phyloP scores from a whole-genome alignment of 2,113 vertebrate genomes.

The Hippocampus abdominalis region DNA sequence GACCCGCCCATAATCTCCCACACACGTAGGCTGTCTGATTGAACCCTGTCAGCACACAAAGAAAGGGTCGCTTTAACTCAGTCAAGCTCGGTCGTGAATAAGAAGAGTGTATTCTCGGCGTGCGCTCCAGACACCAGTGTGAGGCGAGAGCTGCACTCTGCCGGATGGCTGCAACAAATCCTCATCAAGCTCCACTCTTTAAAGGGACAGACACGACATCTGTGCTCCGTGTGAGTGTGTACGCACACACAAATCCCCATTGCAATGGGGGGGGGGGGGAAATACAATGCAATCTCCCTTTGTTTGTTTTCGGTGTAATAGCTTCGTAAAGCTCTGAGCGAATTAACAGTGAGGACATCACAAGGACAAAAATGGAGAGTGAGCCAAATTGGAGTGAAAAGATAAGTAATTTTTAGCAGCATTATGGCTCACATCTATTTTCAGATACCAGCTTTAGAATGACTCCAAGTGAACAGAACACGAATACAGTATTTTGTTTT shows the following conservation, averaged over 20 bases:
- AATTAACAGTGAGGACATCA: background rate
- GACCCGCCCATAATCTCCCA: constrained; percentile 4
- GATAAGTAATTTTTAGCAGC: background rate
- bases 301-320: constrained; percentile 1
- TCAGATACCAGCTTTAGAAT: background rate
- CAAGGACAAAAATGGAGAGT: background rate
- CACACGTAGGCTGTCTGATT: constrained; percentile 6
- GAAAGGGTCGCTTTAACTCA: constrained; percentile 14
- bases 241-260: background rate
- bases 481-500: background rate
- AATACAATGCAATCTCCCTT: background rate
- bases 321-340: background rate
- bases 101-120: constrained; percentile 8
- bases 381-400: background rate
- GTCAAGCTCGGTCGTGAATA: constrained; percentile 35
- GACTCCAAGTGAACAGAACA: background rate
- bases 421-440: background rate
- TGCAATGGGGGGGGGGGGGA: background rate
- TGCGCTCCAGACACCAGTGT: constrained; percentile 30
- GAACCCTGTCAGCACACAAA: background rate
- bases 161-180: constrained; percentile 45
- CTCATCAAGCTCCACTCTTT: constrained; percentile 52
- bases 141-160: constrained; percentile 36
- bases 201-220: constrained; percentile 60
- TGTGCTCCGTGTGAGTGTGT: constrained; percentile 4